Evolutionary conservation across 2,797 vertebrate genomes (phyloP).

Genomic region (Rallus crepitans): DNA sequence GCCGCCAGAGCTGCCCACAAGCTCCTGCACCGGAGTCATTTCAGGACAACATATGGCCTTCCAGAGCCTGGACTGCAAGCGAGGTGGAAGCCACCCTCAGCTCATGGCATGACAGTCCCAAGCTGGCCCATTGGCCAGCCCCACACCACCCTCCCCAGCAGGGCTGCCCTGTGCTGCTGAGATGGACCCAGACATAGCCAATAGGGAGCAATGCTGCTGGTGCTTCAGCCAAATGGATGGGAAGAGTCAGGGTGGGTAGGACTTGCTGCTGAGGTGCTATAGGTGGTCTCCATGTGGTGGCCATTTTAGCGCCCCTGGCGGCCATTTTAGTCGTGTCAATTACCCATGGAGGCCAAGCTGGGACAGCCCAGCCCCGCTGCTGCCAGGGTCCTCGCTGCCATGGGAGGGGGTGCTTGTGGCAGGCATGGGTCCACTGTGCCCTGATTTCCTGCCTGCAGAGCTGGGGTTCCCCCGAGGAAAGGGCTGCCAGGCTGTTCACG

Average conservation of each 20-base stretch:
- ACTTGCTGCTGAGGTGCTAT: fast-evolving
- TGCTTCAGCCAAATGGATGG: neutral
- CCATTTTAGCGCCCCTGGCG: neutral
- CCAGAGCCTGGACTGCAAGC: too few species aligned
- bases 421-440: fast-evolving
- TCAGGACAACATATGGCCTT: neutral
- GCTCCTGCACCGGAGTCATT: neutral
- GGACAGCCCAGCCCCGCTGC: fast-evolving
- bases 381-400: neutral
- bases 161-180: neutral
- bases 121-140: too few species aligned
- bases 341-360: fast-evolving
- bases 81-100: neutral
- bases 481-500: fast-evolving
- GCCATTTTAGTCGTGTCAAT: neutral
- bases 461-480: fast-evolving
- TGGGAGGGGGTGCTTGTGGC: fast-evolving
- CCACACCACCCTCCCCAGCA: fast-evolving
- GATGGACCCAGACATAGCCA: neutral
- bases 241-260: neutral
- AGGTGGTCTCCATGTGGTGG: neutral
- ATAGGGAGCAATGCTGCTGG: fast-evolving
- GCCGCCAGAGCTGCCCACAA: neutral
- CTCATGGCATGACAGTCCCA: neutral
- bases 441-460: neutral